Conservation (phyloP, 2,113 vertebrate genomes). For the Leptodactylus fuscus region DNA sequence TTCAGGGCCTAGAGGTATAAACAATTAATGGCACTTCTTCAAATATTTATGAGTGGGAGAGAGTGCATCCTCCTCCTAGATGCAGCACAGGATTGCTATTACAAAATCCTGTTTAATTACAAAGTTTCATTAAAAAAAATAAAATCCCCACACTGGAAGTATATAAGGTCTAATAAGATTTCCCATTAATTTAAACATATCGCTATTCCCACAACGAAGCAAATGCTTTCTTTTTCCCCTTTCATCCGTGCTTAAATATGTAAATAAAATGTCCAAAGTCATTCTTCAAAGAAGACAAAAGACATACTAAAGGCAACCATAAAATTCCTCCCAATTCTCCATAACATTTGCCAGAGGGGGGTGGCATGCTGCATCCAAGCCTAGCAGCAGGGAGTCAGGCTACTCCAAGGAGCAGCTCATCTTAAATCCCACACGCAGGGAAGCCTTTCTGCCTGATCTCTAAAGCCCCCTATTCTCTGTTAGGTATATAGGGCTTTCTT, state of each 20-base stretch:
- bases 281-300: slow-evolving; percentile 99
- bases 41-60: slow-evolving; percentile 61
- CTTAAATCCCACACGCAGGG: slow-evolving; percentile 93
- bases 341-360: slow-evolving; percentile 98
- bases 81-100: slow-evolving; percentile 64
- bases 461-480: slow-evolving; percentile 92
- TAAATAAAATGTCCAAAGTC: slow-evolving; percentile 99
- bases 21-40: slow-evolving; percentile 50
- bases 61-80: slow-evolving; percentile 62
- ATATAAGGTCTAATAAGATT: slow-evolving; percentile 82
- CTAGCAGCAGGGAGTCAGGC: slow-evolving; percentile 89
- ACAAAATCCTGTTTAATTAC: slow-evolving; percentile 79
- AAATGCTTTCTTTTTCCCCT: slow-evolving; percentile 86
- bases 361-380: slow-evolving; percentile 84
- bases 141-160: slow-evolving; percentile 77
- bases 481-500: slow-evolving; percentile 93
- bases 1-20: slow-evolving; percentile 64
- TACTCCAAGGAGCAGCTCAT: slow-evolving; percentile 85
- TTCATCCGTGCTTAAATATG: slow-evolving; percentile 99
- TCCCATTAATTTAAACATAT: slow-evolving; percentile 92
- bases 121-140: slow-evolving; percentile 77
- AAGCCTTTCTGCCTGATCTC: slow-evolving; percentile 81
- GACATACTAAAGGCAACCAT: slow-evolving; percentile 97
- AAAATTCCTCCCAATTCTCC: slow-evolving; percentile 99
- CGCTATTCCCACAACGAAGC: slow-evolving; percentile 86